phyloP scores from a whole-genome alignment of 2,113 vertebrate species.

The Aviceda subcristata region DNA sequence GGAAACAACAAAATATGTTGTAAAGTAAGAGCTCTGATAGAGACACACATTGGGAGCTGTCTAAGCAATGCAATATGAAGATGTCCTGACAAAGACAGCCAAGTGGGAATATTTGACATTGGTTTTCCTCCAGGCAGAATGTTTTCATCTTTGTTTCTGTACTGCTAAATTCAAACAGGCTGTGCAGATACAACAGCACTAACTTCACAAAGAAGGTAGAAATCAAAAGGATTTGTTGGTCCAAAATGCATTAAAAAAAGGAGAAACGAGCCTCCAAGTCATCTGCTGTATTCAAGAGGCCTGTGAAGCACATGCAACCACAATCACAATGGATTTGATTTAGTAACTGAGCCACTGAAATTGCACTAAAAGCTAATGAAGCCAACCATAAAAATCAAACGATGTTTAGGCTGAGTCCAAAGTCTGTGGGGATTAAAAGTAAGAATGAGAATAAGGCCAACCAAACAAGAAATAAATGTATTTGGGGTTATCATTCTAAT shows the following conservation, averaged over 20 bases:
- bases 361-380: conserved; percentile 34
- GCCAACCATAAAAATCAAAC: conserved; percentile 41
- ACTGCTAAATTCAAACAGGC: conserved; percentile 38
- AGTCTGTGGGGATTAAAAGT: background rate
- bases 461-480: background rate
- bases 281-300: background rate
- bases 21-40: background rate
- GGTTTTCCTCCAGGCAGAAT: conserved; percentile 15
- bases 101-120: background rate
- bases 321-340: conserved; percentile 18
- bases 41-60: background rate
- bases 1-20: background rate
- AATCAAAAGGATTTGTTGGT: conserved; percentile 3
- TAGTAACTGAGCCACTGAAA: conserved; percentile 37
- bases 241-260: conserved; percentile 23
- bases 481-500: background rate
- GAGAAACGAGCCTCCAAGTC: background rate
- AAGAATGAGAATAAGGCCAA: background rate
- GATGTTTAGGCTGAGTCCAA: background rate
- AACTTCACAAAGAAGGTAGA: conserved; percentile 33
- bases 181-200: background rate
- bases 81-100: background rate
- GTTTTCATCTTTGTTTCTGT: conserved; percentile 27
- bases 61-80: background rate
- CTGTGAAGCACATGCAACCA: conserved; percentile 31